Evolutionary conservation across 2,888 invertebrate genomes (phyloP), one percentile per base, ranked within the genome.

Genomic region (Microplitis deprimator): DNA sequence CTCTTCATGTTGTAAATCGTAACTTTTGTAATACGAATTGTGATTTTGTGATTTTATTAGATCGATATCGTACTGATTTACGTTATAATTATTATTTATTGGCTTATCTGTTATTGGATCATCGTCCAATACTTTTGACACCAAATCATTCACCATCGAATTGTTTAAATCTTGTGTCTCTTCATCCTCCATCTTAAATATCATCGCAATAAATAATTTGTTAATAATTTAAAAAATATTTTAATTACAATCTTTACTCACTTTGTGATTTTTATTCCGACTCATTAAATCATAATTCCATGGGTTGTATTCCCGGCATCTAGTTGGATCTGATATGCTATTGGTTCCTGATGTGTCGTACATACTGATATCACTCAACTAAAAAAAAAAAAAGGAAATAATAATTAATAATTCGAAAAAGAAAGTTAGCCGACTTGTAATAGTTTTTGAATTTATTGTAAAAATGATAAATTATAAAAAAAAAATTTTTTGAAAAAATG

Each of bases 51-150:
- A 29, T 65, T 65, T 75, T 73, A 81, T 3, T 13, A 10, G 13
- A 50, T 50, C 50, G 8, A 50, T 73, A n/a, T 80, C 76, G 76
- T 79, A 79, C 64, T 73, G 72, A 61, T 81, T 80, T 1, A 68
- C 87, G 20, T 73, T 75, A 79, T 84, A 88, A 20, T 82, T 86
- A 77, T 82, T 86, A 76, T 82, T 84, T 13, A 78, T 80, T 69
- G 85, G 84, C 10, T 87, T 86, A 40, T 80, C 81, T 61, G 83
- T 81, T 74, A 86, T 83, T 29, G 92, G 91, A 80, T 92, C 92
- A 85, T 93, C 93, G 87, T 93, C 93, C 75, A 93, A 91, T 81
- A 93, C 92, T 87, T 93, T 93, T 79, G 93, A 92, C 86, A 93
- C 93, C 87, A 93, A 91, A 87, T 93, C 93, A 83, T 92, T 92